These are phyloP conservation scores for Aleiodes sp. DNA, from an alignment of 1,140 invertebrate genomes.

Conservation along the genomic window DNA sequence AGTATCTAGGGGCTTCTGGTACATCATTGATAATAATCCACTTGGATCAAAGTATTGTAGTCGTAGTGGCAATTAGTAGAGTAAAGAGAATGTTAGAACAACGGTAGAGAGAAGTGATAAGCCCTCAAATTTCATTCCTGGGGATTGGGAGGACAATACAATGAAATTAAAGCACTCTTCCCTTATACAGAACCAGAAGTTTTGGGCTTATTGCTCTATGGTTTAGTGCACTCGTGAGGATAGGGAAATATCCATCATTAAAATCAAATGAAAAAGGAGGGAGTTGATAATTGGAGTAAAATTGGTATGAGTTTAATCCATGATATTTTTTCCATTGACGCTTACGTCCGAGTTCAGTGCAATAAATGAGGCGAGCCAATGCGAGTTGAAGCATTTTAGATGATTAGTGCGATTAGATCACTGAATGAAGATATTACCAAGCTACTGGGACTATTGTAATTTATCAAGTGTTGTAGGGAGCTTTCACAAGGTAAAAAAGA, in stretches of 20 bases:
- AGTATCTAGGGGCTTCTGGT: constrained; percentile 1
- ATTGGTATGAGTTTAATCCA: too few species aligned
- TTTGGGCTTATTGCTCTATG: neutral
- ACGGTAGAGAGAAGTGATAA: constrained; percentile 39
- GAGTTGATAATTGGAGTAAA: too few species aligned
- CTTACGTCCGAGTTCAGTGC: neutral
- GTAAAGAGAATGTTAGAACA: constrained; percentile 7
- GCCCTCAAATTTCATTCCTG: constrained; percentile 53
- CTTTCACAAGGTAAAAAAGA: too few species aligned
- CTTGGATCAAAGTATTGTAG: constrained; percentile 40
- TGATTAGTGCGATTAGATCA: neutral
- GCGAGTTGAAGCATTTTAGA: neutral
- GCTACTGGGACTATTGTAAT: neutral
- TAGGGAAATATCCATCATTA: too few species aligned
- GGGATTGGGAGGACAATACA: constrained; percentile 43
- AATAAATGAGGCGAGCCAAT: neutral
- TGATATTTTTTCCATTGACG: neutral
- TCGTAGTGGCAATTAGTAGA: neutral
- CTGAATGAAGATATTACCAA: neutral
- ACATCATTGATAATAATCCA: constrained; percentile 53
- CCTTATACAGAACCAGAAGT: constrained; percentile 1
- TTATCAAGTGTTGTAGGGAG: neutral
- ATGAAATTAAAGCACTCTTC: constrained; percentile 49
- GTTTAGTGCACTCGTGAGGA: neutral
- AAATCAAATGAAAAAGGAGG: too few species aligned